Conservation (phyloP, 1,140 invertebrate species). For the Hycleus phaleratus region DNA sequence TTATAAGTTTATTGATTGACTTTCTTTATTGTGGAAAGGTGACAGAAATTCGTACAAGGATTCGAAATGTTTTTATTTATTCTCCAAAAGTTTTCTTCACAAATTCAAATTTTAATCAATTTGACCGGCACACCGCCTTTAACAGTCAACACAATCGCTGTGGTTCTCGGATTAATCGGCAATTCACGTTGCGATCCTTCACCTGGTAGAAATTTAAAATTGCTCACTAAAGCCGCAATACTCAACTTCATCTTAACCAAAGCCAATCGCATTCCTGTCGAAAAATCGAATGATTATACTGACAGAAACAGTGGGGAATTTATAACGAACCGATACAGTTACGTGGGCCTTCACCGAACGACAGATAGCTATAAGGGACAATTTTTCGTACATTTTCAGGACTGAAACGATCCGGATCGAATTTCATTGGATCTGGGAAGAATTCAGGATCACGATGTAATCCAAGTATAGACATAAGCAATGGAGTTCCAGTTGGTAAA, state of each 20-base stretch:
- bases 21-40: too few relatives aligned
- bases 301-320: too few relatives aligned
- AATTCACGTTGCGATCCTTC: too few relatives aligned
- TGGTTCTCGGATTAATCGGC: too few relatives aligned
- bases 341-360: conserved; percentile 50
- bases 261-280: conserved; percentile 39
- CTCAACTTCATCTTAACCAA: conserved; percentile 21
- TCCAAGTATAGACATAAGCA: conserved; percentile 29
- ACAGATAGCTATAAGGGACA: conserved; percentile 42
- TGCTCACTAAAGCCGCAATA: background rate
- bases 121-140: too few relatives aligned
- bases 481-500: conserved; percentile 28
- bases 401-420: conserved; percentile 54
- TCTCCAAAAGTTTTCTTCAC: too few relatives aligned
- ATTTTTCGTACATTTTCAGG: conserved; percentile 37
- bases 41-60: too few relatives aligned
- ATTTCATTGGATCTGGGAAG: conserved; percentile 51
- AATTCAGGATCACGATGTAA: conserved; percentile 41
- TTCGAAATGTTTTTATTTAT: too few relatives aligned
- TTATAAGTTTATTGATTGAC: too few relatives aligned
- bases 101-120: too few relatives aligned
- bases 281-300: background rate
- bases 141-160: too few relatives aligned
- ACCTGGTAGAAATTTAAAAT: conserved; percentile 25
- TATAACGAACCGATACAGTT: conserved; percentile 46